A percentile compares a stretch with the other conserved stretches of the same genome.
Conservation (phyloP, 1,140 invertebrate species). For the Drosophila leontia region DNA sequence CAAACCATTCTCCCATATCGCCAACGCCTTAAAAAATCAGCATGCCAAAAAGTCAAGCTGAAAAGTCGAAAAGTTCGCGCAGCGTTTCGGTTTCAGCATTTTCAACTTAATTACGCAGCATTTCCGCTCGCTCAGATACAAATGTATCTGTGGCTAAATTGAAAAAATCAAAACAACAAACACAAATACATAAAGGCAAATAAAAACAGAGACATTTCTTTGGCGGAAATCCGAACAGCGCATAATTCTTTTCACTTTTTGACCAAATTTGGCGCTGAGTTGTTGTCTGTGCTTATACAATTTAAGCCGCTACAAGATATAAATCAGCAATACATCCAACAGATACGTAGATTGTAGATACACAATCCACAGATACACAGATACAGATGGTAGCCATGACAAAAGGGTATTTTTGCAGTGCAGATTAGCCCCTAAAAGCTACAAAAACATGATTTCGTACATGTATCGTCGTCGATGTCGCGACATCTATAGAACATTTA, state of each 20-base stretch:
- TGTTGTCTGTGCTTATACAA: constrained; percentile 49
- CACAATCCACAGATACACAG: constrained; percentile 21
- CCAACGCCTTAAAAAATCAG: constrained; percentile 36
- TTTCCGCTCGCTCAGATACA: constrained; percentile 55
- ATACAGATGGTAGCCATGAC: constrained; percentile 51
- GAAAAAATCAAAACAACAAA: constrained; percentile 31
- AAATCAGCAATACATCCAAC: constrained; percentile 26
- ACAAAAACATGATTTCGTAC: constrained; percentile 35
- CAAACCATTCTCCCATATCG: constrained; percentile 68
- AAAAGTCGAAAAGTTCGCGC: constrained; percentile 34
- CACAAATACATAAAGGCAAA: constrained; percentile 18
- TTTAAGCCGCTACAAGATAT: constrained; percentile 49
- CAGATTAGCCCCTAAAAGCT: constrained; percentile 56
- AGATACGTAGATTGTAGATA: constrained; percentile 22
- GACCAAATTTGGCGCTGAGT: constrained; percentile 65
- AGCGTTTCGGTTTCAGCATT: constrained; percentile 34
- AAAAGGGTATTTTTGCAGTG: constrained; percentile 71
- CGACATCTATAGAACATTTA: constrained; percentile 60
- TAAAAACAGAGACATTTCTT: constrained; percentile 61
- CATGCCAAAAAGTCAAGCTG: constrained; percentile 25
- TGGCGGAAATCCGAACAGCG: constrained; percentile 68
- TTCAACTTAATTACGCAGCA: constrained; percentile 67
- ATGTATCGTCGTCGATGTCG: constrained; percentile 32
- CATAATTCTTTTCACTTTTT: constrained; percentile 81
- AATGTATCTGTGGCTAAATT: constrained; percentile 50